Conservation (phyloP, 2,797 vertebrate genomes). For the Hyperoplus immaculatus region DNA sequence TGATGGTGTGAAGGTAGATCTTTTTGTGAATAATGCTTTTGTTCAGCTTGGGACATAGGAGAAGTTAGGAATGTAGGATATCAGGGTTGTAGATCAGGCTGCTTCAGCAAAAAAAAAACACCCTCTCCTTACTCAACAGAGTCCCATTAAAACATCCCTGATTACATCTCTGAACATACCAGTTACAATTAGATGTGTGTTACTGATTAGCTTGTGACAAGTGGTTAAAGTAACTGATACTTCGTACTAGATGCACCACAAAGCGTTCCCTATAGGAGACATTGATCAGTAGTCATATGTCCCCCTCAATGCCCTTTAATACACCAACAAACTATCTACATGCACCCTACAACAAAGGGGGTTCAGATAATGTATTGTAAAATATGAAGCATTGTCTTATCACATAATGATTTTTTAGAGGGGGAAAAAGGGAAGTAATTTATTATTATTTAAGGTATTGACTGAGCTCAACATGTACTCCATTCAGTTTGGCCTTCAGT, state of each 20-base stretch:
- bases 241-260: slow-evolving; percentile 42
- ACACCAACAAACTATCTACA: neutral
- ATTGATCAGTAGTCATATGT: slow-evolving; percentile 39
- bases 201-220: slow-evolving; percentile 74
- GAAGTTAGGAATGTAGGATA: slow-evolving; percentile 79
- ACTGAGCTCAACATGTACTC: neutral
- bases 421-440: neutral
- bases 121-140: slow-evolving; percentile 70
- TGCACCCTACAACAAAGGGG: neutral
- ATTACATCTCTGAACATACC: slow-evolving; percentile 82
- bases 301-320: slow-evolving; percentile 41
- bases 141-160: slow-evolving; percentile 72
- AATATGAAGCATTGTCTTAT: neutral
- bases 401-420: neutral
- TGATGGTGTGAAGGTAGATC: neutral
- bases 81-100: slow-evolving; percentile 76
- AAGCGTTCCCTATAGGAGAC: slow-evolving; percentile 37
- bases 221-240: slow-evolving; percentile 72
- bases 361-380: slow-evolving; percentile 6
- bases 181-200: slow-evolving; percentile 83
- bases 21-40: slow-evolving; percentile 59
- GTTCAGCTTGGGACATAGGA: slow-evolving; percentile 67
- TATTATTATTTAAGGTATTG: neutral
- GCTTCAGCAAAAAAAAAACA: slow-evolving; percentile 56
- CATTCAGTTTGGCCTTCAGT: slow-evolving; percentile 1